Base-by-base conservation (phyloP, 2,888 invertebrate species). In the Endomychus coccineus region DNA sequence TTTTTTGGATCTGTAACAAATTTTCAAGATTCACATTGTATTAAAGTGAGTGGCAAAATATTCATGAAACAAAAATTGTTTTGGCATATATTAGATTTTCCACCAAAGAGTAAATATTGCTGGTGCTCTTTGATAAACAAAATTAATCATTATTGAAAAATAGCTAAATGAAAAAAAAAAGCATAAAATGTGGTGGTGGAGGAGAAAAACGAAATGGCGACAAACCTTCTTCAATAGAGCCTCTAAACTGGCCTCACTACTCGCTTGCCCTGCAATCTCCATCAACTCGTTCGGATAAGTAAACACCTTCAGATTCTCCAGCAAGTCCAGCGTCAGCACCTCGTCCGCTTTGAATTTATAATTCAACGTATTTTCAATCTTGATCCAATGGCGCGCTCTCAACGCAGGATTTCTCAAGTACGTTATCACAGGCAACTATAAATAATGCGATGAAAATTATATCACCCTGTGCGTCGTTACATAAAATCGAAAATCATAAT, bases 251-350 rank as follows among this genome's bases (percentile, higher is more conserved):
- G 83, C 81, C 61, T 94, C 92, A 2, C 90, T 88, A 50, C 85
- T 88, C 0, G 92, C 92, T 59, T 88, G 85, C 0, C 82, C 83
- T 0, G 90, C 84, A 5, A 92, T 78, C 56, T 91, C 88, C 76
- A 84, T 82, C 10, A 94, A 63, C 42, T 81, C 77, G 6, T 81
- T 76, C 0, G 78, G 75, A 51, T 78, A 77, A 30, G 76, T 75
- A 64, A 89, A 89, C 0, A 81, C 83, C n/a, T 80, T 74, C 3
- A 83, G 68, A 1, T 80, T 75, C 40, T 84, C 82, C 28, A 90
- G 71, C 14, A 76, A 65, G 9, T 73, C 71, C 10, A 91, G 66
- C 0, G 80, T 83, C 12, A 86, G 54, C 6, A 67, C 62, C 49
- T 77, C 76, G 16, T 85, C 85, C 0, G 78, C 73, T 22, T 76